Evolutionary conservation across 2,797 vertebrate genomes (phyloP).

Genomic region (Micrastur ruficollis): DNA sequence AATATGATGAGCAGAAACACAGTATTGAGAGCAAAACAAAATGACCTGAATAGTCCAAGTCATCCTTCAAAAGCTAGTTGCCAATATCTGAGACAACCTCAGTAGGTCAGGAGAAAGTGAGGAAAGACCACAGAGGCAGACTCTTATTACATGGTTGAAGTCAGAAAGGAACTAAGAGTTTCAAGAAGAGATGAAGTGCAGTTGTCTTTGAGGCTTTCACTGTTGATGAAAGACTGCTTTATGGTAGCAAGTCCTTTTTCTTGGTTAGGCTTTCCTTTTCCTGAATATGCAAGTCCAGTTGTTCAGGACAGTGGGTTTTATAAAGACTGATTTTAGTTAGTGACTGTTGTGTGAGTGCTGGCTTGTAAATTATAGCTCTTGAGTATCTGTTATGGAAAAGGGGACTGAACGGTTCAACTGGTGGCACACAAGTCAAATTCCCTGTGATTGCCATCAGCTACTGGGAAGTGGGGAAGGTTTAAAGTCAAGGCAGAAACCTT

Average conservation of each 20-base stretch:
- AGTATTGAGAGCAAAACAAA: background rate
- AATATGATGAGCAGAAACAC: background rate
- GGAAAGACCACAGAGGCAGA: background rate
- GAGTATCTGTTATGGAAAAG: background rate
- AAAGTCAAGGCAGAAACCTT: background rate
- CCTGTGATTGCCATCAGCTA: background rate
- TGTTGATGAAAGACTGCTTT: background rate
- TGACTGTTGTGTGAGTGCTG: background rate
- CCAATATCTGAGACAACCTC: background rate
- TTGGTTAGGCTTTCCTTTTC: background rate
- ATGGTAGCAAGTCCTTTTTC: background rate
- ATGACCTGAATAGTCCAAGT: background rate
- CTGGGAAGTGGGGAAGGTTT: background rate
- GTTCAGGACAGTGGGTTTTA: background rate
- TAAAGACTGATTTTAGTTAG: background rate
- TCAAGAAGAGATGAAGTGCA: background rate
- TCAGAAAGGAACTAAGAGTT: background rate
- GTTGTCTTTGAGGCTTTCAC: background rate
- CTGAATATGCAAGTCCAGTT: background rate
- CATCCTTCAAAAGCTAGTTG: background rate
- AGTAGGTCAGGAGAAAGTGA: background rate
- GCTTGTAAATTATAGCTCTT: background rate
- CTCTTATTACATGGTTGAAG: background rate
- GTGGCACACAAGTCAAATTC: background rate
- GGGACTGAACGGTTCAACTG: background rate